Evolutionary conservation across 2,113 vertebrate species (phyloP).

Genomic region (Aegithalos caudatus): DNA sequence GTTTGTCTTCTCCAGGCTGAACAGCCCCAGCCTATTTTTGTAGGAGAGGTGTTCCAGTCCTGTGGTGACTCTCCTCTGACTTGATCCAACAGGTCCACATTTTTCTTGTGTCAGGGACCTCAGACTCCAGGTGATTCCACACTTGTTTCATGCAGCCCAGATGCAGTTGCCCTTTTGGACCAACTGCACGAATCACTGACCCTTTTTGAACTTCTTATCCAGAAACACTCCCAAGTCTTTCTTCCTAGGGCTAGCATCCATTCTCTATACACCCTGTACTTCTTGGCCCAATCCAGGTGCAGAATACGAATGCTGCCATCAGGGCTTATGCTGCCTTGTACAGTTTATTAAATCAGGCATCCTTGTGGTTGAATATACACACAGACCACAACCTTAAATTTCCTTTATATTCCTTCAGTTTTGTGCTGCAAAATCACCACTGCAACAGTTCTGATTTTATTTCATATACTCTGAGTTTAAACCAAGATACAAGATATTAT

Average conservation of each 20-base stretch:
- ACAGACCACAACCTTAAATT: background rate
- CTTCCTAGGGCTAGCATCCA: background rate
- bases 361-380: background rate
- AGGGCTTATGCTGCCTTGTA: background rate
- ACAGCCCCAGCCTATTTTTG: rapidly evolving
- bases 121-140: too few relatives aligned
- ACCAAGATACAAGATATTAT: background rate
- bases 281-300: background rate
- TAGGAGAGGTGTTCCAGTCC: background rate
- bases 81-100: background rate
- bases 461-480: background rate
- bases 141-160: background rate
- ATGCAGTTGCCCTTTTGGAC: background rate
- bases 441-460: background rate
- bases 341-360: background rate
- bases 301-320: background rate
- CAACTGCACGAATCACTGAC: rapidly evolving
- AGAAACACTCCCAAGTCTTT: background rate
- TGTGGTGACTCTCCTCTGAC: background rate
- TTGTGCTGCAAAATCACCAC: background rate
- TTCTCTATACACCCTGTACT: background rate
- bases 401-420: background rate
- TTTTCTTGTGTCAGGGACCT: background rate
- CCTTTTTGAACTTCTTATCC: background rate
- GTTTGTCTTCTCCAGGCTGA: background rate